phyloP scores from a whole-genome alignment of 2,797 vertebrate genomes.

The Cirrhinus molitorella region DNA sequence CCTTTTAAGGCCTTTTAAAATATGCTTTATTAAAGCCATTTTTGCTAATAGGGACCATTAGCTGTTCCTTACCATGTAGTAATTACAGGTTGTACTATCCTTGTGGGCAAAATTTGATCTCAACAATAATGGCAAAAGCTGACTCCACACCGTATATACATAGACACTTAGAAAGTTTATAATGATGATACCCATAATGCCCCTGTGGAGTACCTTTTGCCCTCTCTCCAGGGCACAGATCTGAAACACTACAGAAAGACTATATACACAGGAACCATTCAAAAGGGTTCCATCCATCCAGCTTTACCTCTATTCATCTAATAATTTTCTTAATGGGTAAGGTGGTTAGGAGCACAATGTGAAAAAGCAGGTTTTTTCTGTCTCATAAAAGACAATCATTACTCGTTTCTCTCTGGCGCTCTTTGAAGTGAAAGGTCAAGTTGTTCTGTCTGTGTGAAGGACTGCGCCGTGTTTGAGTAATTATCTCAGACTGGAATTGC shows the following conservation, averaged over 20 bases:
- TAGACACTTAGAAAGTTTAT: not conserved
- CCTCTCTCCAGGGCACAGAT: not conserved
- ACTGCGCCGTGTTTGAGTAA: slow-evolving; percentile 54
- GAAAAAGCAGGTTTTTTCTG: not conserved
- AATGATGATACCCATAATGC: slow-evolving; percentile 11
- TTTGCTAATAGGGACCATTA: not conserved
- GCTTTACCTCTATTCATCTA: not conserved
- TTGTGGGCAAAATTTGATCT: not conserved
- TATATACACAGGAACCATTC: not conserved
- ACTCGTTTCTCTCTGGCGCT: slow-evolving; percentile 12
- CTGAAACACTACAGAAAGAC: not conserved
- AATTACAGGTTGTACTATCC: not conserved
- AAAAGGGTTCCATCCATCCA: not conserved
- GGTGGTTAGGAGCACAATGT: not conserved
- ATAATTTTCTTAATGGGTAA: slow-evolving; percentile 22
- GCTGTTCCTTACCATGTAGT: not conserved
- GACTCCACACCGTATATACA: not conserved
- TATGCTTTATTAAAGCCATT: not conserved
- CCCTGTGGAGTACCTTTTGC: not conserved
- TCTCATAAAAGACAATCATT: slow-evolving; percentile 31
- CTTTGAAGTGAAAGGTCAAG: slow-evolving; percentile 46
- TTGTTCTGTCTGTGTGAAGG: slow-evolving; percentile 48
- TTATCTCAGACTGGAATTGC: slow-evolving; percentile 57
- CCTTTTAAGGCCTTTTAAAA: not conserved
- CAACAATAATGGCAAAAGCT: not conserved